phyloP scores from a whole-genome alignment of 2,113 vertebrate species.

The Marcusenius ussheri region DNA sequence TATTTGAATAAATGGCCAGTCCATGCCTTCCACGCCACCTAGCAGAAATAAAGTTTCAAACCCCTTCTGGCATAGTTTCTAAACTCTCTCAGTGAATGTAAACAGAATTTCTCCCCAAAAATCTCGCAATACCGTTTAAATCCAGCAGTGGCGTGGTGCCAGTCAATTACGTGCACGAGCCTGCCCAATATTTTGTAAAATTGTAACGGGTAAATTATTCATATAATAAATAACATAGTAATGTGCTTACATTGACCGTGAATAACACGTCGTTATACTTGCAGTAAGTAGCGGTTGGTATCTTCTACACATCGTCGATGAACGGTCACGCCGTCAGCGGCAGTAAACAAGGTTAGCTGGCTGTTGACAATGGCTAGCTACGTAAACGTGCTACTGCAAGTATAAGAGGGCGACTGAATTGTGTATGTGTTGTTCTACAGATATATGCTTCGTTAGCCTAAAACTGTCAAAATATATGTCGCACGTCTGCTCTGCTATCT shows the following conservation, averaged over 20 bases:
- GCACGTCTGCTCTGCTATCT: not conserved
- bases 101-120: not conserved
- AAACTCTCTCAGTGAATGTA: not conserved
- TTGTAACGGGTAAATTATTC: not conserved
- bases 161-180: not conserved
- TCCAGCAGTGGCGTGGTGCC: not conserved
- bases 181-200: not conserved
- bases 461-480: not conserved
- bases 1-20: not conserved
- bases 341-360: not conserved
- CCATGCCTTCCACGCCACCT: not conserved
- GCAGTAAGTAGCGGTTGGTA: not conserved
- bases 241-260: not conserved
- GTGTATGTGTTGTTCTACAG: not conserved
- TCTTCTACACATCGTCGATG: not conserved
- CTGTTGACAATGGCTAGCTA: not conserved
- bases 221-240: not conserved
- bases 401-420: not conserved
- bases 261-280: not conserved
- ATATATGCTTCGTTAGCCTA: not conserved
- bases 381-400: not conserved
- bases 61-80: not conserved
- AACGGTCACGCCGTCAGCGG: not conserved
- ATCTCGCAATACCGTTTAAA: not conserved
- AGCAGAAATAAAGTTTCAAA: not conserved